phyloP scores from a whole-genome alignment of 1,140 invertebrate genomes.

The Saxidomus purpurata region DNA sequence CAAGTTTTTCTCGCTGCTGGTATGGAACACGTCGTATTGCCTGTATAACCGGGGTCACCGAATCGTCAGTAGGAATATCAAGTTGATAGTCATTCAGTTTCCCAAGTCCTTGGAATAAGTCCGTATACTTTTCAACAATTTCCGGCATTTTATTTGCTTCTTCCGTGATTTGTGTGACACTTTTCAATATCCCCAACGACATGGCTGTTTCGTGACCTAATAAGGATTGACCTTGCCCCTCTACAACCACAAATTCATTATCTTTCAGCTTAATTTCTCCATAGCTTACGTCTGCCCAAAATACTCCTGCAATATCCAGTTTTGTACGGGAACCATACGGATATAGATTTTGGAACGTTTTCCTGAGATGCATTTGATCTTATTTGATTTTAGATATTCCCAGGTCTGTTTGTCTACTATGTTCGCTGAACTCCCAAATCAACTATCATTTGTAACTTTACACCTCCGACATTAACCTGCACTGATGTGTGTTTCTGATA shows the following conservation, averaged over 20 bases:
- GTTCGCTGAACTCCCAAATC: slow-evolving; percentile 44
- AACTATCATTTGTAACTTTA: slow-evolving; percentile 7
- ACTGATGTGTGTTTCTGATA: not conserved
- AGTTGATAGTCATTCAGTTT: slow-evolving; percentile 54
- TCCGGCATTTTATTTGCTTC: not conserved
- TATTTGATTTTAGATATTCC: slow-evolving; percentile 2
- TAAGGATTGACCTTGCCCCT: slow-evolving; percentile 8
- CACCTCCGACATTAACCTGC: not conserved
- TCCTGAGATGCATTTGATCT: slow-evolving; percentile 17
- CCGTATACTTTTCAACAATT: not conserved
- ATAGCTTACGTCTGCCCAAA: not conserved
- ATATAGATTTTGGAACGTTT: slow-evolving; percentile 42
- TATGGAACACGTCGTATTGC: slow-evolving; percentile 63
- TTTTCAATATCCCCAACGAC: slow-evolving; percentile 20
- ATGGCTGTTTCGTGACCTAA: slow-evolving; percentile 14
- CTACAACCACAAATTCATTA: slow-evolving; percentile 27
- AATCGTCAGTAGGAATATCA: slow-evolving; percentile 10
- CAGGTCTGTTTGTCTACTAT: slow-evolving; percentile 22
- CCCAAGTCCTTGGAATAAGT: slow-evolving; percentile 26
- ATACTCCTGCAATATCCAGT: slow-evolving; percentile 53
- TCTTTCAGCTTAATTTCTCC: not conserved
- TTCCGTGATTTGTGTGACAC: not conserved
- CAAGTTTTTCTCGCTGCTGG: slow-evolving; percentile 66
- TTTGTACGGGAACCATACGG: slow-evolving; percentile 48
- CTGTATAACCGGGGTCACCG: slow-evolving; percentile 35